Evolutionary conservation across 2,113 vertebrate species (phyloP).

Genomic region (Coregonus clupeaformis): DNA sequence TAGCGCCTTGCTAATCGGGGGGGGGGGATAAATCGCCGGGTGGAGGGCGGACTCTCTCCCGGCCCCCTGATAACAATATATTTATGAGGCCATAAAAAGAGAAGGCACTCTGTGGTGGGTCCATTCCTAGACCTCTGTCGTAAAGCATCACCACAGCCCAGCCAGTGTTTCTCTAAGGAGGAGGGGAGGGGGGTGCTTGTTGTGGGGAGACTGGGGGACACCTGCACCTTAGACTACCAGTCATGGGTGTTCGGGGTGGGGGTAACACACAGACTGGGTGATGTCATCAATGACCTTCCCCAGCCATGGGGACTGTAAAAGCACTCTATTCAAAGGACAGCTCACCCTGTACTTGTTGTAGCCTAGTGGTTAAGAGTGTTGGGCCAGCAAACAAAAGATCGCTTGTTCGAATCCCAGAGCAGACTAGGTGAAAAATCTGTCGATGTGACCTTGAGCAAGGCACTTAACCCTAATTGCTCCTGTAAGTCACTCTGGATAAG

Average conservation of each 20-base stretch:
- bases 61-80: slow-evolving; percentile 74
- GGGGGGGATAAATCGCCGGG: slow-evolving; percentile 70
- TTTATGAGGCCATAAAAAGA: slow-evolving; percentile 74
- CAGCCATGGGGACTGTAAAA: not conserved
- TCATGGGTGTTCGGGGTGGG: not conserved
- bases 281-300: slow-evolving; percentile 54
- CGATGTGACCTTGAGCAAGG: too few species aligned
- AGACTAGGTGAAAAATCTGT: too few species aligned
- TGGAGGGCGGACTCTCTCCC: slow-evolving; percentile 34
- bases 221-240: not conserved
- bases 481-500: too few species aligned
- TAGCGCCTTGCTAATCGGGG: slow-evolving; percentile 64
- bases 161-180: slow-evolving; percentile 11
- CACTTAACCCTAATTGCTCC: too few species aligned
- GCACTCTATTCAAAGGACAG: too few species aligned
- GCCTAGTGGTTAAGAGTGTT: too few species aligned
- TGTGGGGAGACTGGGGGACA: not conserved
- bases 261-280: slow-evolving; percentile 5
- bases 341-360: too few species aligned
- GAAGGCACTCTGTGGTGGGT: slow-evolving; percentile 50
- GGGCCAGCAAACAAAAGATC: too few species aligned
- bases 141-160: slow-evolving; percentile 46
- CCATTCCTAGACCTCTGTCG: slow-evolving; percentile 45
- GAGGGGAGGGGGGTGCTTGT: slow-evolving; percentile 19
- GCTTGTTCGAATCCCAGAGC: too few species aligned